Base-by-base conservation (phyloP, 1,140 invertebrate species). In the Anagrus nilaparvatae region DNA sequence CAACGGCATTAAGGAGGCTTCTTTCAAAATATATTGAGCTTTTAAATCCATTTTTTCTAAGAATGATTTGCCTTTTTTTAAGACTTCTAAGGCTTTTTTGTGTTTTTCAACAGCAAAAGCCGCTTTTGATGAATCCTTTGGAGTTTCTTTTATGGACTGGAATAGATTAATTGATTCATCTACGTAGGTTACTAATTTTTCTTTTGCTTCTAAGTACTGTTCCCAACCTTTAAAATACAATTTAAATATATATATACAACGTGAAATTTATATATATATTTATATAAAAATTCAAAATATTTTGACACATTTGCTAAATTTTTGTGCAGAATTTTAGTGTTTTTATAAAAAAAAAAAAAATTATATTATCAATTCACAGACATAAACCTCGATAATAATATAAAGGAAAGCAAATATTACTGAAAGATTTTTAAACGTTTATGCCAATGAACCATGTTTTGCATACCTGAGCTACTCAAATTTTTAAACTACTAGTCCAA, bases 31-130 rank as follows among this genome's bases (percentile, higher is more conserved):
- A 12, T 76, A 75, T 53, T 83, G 79, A 12, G 75, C 76, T 48
- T 82, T 83, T 9, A 72, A 63, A 50, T 86, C 82, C 64, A 86
- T 78, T 54, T 79, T 79, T 52, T 89, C 84, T 12, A 90, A 59
- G 34, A 74, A 68, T 7, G 75, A 70, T 62, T 87, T 87, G 2
- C 77, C 77, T 51, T 82, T 81, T 49, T 83, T 82, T 14, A 89
- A 55, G 17, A 75, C 69, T 39, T 87, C 84, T 42, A 81, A 67
- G 1, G 78, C 74, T 66, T 81, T 83, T 50, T 83, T 85, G 12
- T 78, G 76, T 55, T 82, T 82, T 27, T 87, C 84, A 12, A 81
- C 65, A 9, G 71, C 63, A 41, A 75, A 55, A 37, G 51, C 72
- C 8, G 74, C 72, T 54, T 75, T 74, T 0, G 75, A 72, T 10